phyloP scores from a whole-genome alignment of 1,140 invertebrate species.

The Pseudomyrmex dendroicus region DNA sequence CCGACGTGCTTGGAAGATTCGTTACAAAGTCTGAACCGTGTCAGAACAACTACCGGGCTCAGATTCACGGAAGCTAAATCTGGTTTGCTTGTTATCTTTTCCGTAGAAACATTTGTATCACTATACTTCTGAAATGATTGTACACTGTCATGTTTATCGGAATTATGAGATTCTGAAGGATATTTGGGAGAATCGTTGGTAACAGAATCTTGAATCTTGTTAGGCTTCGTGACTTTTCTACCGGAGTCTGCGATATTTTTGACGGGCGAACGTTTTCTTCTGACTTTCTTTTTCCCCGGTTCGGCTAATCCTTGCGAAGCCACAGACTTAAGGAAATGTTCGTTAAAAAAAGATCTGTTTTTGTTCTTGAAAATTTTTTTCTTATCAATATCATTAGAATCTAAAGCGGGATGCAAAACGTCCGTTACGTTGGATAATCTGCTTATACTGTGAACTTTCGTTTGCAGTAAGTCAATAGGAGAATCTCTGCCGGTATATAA shows the following conservation, averaged over 20 bases:
- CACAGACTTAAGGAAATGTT: neutral
- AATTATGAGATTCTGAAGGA: neutral
- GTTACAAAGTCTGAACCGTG: neutral
- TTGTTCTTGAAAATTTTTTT: neutral
- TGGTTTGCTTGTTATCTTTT: neutral
- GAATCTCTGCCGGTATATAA: conserved; percentile 73
- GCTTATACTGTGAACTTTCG: neutral
- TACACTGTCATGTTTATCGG: neutral
- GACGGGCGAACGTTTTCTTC: neutral
- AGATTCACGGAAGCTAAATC: neutral
- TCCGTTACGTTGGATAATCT: neutral
- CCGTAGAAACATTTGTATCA: neutral
- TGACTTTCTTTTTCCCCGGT: neutral
- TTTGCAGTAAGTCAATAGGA: conserved; percentile 68
- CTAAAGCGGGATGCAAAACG: conserved; percentile 73
- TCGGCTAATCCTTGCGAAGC: neutral
- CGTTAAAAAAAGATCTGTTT: neutral
- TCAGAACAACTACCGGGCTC: conserved; percentile 18
- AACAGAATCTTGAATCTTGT: neutral
- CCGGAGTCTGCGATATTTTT: conserved; percentile 6
- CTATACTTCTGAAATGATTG: neutral
- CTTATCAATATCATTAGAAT: conserved; percentile 13
- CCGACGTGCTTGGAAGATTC: neutral
- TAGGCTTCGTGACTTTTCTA: neutral
- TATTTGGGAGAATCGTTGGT: neutral